Conservation (phyloP, 2,888 invertebrate species). For the Marronus borbonicus region DNA sequence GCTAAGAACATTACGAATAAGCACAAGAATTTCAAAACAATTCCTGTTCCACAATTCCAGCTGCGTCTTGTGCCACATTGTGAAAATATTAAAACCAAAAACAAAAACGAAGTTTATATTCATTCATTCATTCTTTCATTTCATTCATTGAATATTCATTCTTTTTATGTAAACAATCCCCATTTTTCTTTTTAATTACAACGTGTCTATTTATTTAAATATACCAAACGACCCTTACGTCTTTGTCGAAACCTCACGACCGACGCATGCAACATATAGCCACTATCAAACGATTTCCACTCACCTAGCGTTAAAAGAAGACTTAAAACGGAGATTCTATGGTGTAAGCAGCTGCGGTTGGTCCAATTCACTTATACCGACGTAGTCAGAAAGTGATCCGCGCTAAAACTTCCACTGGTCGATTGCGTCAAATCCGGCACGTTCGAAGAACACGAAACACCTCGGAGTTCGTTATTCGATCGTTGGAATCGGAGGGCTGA, state of each 20-base stretch:
- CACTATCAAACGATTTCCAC: constrained; percentile 7
- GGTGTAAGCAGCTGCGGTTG: not conserved
- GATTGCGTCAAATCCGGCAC: not conserved
- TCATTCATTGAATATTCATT: not conserved
- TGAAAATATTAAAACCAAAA: not conserved
- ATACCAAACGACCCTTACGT: not conserved
- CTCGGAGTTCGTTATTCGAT: constrained; percentile 3
- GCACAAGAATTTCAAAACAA: too few relatives aligned
- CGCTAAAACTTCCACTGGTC: constrained; percentile 24
- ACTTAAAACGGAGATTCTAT: constrained; percentile 10
- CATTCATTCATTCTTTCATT: too few relatives aligned
- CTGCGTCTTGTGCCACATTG: not conserved
- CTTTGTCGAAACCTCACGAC: not conserved
- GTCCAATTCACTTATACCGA: not conserved
- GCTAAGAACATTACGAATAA: too few relatives aligned
- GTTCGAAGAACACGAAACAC: constrained; percentile 5
- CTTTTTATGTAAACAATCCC: not conserved
- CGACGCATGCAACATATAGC: not conserved
- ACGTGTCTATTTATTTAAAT: not conserved
- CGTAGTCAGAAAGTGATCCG: constrained; percentile 11
- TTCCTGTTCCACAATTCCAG: too few relatives aligned
- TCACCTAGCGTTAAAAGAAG: constrained; percentile 30
- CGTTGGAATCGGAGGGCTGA: not conserved
- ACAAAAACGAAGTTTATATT: not conserved
- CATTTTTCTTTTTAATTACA: constrained; percentile 1